Percentiles rank a stretch among this genome's conserved stretches.
These are phyloP conservation scores for Actinia tenebrosa DNA, from an alignment of 64 coral and sea anemone genomes.

Conservation along the genomic window DNA sequence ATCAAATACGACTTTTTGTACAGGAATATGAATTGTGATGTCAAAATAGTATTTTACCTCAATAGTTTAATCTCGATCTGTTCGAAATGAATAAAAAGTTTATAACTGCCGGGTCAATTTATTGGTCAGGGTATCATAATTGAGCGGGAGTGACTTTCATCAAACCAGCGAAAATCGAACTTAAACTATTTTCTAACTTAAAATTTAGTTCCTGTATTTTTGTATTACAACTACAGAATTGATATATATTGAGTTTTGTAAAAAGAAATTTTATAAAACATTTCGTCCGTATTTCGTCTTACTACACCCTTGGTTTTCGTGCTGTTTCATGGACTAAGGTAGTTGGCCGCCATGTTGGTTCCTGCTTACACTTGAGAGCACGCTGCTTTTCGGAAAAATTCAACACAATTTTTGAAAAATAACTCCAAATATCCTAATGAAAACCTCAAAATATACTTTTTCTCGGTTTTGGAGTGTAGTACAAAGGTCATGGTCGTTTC, in stretches of 20 bases:
- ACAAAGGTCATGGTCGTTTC: neutral
- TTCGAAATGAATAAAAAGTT: neutral
- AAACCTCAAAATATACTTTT: slow-evolving; percentile 3
- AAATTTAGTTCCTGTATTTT: neutral
- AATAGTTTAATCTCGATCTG: neutral
- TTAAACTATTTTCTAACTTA: neutral
- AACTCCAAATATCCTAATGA: neutral
- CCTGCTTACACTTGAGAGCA: neutral
- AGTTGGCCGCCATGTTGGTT: slow-evolving; percentile 21
- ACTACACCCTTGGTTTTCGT: neutral
- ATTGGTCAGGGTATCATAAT: neutral
- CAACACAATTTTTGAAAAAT: neutral
- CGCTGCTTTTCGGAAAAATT: neutral
- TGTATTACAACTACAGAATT: neutral
- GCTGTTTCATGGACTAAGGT: neutral
- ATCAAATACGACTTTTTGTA: neutral
- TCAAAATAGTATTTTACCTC: neutral
- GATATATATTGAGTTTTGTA: neutral
- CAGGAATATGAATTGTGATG: neutral
- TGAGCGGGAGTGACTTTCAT: neutral
- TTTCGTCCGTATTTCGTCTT: neutral
- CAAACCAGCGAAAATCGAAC: neutral
- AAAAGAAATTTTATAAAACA: neutral
- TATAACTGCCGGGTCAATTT: neutral
- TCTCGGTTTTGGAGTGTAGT: neutral